A percentile compares a stretch with the other conserved stretches of the same genome.
Conservation (phyloP, 2,113 vertebrate species). For the Varanus komodoensis region DNA sequence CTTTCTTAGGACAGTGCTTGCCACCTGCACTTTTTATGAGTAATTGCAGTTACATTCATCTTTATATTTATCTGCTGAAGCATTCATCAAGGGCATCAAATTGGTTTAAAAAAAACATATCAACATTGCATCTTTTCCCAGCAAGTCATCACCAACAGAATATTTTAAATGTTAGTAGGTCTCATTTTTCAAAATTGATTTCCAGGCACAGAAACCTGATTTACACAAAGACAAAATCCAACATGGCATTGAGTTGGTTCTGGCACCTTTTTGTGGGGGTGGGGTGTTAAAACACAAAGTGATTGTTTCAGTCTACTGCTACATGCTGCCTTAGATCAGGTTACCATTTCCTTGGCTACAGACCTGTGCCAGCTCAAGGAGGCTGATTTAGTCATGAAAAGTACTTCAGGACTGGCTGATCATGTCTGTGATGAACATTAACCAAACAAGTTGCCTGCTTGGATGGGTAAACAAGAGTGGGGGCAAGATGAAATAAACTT, state of each 20-base stretch:
- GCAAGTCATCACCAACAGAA: neutral
- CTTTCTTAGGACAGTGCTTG: neutral
- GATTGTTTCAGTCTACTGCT: neutral
- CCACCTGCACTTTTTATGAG: neutral
- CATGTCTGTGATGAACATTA: neutral
- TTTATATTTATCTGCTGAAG: neutral
- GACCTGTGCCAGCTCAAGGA: neutral
- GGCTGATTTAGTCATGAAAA: neutral
- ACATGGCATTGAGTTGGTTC: neutral
- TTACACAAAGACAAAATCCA: neutral
- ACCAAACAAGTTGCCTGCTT: neutral
- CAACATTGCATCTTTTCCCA: neutral
- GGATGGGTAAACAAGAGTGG: neutral
- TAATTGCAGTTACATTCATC: neutral
- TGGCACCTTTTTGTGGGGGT: neutral
- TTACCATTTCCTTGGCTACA: neutral
- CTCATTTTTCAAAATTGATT: fast-evolving
- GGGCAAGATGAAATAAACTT: neutral
- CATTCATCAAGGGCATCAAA: neutral
- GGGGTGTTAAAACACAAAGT: neutral
- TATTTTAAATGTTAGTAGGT: neutral
- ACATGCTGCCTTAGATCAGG: neutral
- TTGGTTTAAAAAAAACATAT: too few relatives aligned
- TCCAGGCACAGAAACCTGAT: neutral
- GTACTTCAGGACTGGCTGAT: neutral